Conservation (phyloP, 2,888 invertebrate genomes). For the Pollenia amentaria region DNA sequence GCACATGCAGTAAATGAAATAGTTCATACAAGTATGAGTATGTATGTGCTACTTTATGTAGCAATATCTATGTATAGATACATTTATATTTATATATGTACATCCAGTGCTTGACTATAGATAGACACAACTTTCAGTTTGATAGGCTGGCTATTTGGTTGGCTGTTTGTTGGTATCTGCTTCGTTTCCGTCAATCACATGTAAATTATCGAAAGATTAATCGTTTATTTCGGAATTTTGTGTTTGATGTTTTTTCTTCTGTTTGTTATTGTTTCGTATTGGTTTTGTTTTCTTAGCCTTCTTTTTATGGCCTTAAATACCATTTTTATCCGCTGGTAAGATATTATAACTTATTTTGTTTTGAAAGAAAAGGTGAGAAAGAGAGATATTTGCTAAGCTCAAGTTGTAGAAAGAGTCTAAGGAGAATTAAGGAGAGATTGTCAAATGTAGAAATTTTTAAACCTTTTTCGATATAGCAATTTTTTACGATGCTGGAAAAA, state of each 20-base stretch:
- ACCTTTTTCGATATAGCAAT: no score
- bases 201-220: conserved; percentile 84
- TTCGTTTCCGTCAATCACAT: conserved; percentile 83
- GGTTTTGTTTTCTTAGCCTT: conserved; percentile 33
- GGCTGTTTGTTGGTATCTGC: conserved; percentile 76
- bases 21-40: no score
- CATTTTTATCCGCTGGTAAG: background rate
- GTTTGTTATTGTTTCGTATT: conserved; percentile 10
- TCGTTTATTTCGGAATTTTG: conserved; percentile 82
- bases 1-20: no score
- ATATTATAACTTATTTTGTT: conserved; percentile 3
- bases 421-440: no score
- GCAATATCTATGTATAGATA: background rate
- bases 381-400: background rate
- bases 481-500: no score
- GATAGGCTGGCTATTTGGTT: conserved; percentile 26
- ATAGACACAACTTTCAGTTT: conserved; percentile 8
- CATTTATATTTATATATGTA: background rate
- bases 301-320: conserved; percentile 41
- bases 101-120: background rate
- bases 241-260: conserved; percentile 80
- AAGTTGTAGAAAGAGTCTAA: background rate
- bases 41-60: conserved; percentile 20
- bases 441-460: no score
- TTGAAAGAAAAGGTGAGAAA: background rate